Percentiles rank a stretch among this genome's conserved stretches.
Conservation (phyloP, 2,797 vertebrate species). For the Margarornis squamiger region DNA sequence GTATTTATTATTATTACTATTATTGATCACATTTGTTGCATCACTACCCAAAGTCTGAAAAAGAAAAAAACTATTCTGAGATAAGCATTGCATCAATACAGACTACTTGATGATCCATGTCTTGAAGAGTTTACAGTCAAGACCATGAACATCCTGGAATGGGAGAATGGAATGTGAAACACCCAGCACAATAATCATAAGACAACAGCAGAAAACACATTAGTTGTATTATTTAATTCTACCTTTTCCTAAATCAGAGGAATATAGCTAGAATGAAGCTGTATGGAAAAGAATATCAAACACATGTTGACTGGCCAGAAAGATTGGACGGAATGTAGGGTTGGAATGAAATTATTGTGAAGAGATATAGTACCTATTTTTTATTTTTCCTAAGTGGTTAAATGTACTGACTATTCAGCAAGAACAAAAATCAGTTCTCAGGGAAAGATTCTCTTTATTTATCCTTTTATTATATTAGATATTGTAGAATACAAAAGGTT, state of each 20-base stretch:
- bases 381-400: not conserved
- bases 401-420: not conserved
- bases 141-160: not conserved
- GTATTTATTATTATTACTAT: not conserved
- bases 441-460: not conserved
- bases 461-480: not conserved
- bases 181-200: not conserved
- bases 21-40: not conserved
- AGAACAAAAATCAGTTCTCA: not conserved
- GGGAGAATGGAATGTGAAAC: not conserved
- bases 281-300: not conserved
- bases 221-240: not conserved
- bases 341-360: not conserved
- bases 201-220: fast-evolving
- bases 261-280: not conserved
- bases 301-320: not conserved
- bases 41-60: not conserved
- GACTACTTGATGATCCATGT: not conserved
- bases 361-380: not conserved
- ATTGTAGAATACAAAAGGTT: not conserved
- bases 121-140: not conserved
- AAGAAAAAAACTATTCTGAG: not conserved
- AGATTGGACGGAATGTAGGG: not conserved
- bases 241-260: not conserved
- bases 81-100: not conserved